Base-by-base conservation (phyloP, 2,797 vertebrate genomes). In the Salmo trutta region DNA sequence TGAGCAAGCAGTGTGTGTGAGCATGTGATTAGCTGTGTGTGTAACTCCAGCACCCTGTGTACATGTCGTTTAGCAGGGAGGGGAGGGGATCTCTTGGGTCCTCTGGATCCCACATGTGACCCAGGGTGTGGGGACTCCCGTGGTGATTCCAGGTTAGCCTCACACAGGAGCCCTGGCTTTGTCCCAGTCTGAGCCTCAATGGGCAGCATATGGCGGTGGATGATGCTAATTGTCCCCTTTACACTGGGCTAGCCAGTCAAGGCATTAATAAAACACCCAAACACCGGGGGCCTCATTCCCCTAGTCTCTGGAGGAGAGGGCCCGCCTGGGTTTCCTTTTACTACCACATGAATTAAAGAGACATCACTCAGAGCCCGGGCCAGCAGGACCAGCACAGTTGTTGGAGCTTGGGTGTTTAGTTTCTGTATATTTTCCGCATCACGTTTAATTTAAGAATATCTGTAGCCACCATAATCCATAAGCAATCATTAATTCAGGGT, bases 151-250 rank as follows among this genome's bases (percentile, higher is more conserved):
- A 85, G 93, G 93, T 95, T 94, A 93, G 91, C 91, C 81, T 88
- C 84, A 82, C 84, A 89, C 89, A 85, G 83, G 91, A 93, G 91
- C 86, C 83, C 77, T 70, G 89, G 83, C 92, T 93, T 92, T 91
- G 90, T 93, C 91, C 92, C 90, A 88, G 92, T 83, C 91, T 86
- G 88, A 90, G 77, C 83, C 89, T 93, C 85, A 93, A 92, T 88
- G 90, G 93, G 94, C 88, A 95, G 92, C 95, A 95, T 96, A 93
- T 94, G 95, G 94, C 91, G 91, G 84, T 54, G 87, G 93, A 93
- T 93, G 91, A 93, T 94, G 91, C 92, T 94, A 95, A 95, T 94
- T 95, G 93, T 93, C 93, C 92, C 93, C 93, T 94, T 90, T 91
- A 93, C 92, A 90, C 88, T 71, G 81, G 86, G 89, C 93, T 93